Base-by-base conservation (phyloP, 2,888 invertebrate species). In the Scaptomyza cyrtandrae region DNA sequence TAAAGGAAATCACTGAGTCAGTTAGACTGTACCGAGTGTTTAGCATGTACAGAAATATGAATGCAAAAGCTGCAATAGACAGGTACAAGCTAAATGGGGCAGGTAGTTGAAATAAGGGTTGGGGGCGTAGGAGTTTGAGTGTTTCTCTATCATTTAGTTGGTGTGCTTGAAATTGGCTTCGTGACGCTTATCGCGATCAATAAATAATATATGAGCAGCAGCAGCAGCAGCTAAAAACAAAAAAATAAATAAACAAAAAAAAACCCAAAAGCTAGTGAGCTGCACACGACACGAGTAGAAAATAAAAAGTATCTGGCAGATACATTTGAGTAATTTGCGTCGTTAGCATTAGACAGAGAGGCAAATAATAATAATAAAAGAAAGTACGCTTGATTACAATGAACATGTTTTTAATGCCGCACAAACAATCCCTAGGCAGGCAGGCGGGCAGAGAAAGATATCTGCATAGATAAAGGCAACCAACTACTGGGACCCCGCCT, bases 161-260 rank as follows among this genome's bases (percentile, higher is more conserved):
- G 69, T 61, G 57, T 80, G 83, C 86, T 74, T 75, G 88, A 88
- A 84, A 84, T 84, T 84, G 86, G 88, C 88, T 91, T 91, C 91
- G 91, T 91, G 91, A 87, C 85, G 86, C 87, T 86, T 91, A 91
- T 91, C 91, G 88, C 89, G 91, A 91, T 91, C 91, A 90, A 91
- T 91, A 91, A 91, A 91, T 90, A 89, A 91, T 91, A 89, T 90
- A 91, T 89, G 82, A 84, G 80, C 77, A 66, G 69, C 41, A 39
- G 39, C 39, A 16, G 37, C 37, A 37, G 37, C 35, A 35, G 35
- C 48, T n/a, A 48, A 57, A 67, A 75, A 73, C 55, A 50, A 52
- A 65, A 63, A 58, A 44, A 54, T 1, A 2, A 19, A 19, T 1
- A 19, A 1, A 19, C 19, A 54, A 2, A 2, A 19, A 19, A 19